A percentile compares a stretch with the other conserved stretches of the same genome.
Evolutionary conservation across 1,140 invertebrate genomes (phyloP).

Genomic region (Nasonia giraulti): DNA sequence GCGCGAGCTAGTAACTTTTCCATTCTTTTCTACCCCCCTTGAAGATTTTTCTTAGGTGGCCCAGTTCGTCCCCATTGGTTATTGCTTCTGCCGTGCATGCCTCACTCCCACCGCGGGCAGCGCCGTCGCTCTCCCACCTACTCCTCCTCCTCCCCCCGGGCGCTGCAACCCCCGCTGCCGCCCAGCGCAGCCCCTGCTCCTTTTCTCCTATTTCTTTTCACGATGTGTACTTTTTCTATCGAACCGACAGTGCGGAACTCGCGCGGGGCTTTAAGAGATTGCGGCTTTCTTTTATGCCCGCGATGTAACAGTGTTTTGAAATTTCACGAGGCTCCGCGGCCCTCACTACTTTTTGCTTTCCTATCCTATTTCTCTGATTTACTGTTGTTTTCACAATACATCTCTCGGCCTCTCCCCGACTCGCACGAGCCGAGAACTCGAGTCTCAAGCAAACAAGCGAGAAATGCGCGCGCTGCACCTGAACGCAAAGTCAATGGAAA

Average conservation of each 20-base stretch:
- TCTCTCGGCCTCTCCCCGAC: not conserved
- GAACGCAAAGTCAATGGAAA: too few species aligned
- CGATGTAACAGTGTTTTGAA: slow-evolving; percentile 46
- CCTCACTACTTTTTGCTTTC: not conserved
- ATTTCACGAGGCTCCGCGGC: slow-evolving; percentile 18
- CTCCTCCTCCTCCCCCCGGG: slow-evolving; percentile 7
- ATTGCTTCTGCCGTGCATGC: slow-evolving; percentile 60
- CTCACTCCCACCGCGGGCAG: slow-evolving; percentile 54
- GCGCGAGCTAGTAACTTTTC: slow-evolving; percentile 54
- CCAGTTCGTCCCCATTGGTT: slow-evolving; percentile 69
- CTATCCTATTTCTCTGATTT: slow-evolving; percentile 30
- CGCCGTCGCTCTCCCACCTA: slow-evolving; percentile 48
- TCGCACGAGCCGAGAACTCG: too few species aligned
- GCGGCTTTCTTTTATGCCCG: slow-evolving; percentile 46
- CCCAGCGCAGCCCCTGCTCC: not conserved
- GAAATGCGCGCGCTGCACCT: too few species aligned
- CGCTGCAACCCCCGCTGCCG: not conserved
- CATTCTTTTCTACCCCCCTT: slow-evolving; percentile 61
- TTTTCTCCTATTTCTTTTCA: slow-evolving; percentile 41
- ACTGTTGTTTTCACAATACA: slow-evolving; percentile 31
- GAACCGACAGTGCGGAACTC: slow-evolving; percentile 42
- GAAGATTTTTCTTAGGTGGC: slow-evolving; percentile 69
- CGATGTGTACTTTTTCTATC: slow-evolving; percentile 52
- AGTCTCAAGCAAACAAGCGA: too few species aligned
- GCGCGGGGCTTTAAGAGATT: slow-evolving; percentile 46